phyloP scores from a whole-genome alignment of 92 coral and sea anemone genomes.

The Zoanthus solanderi region DNA sequence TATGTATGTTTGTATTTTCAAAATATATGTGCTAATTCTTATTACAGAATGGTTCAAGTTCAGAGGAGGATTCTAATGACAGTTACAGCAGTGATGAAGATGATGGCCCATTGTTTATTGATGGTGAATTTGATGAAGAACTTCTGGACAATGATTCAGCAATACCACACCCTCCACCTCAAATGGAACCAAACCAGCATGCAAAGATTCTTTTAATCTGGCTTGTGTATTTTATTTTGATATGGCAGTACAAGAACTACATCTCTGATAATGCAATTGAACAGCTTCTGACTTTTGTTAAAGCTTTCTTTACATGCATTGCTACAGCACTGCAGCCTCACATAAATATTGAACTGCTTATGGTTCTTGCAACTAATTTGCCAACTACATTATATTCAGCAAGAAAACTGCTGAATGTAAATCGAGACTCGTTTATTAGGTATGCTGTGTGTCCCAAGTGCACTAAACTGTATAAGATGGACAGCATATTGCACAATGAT shows the following conservation, averaged over 20 bases:
- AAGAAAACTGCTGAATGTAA: constrained; percentile 43
- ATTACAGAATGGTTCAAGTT: neutral
- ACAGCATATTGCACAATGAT: constrained; percentile 41
- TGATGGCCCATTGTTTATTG: constrained; percentile 18
- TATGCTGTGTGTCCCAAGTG: constrained; percentile 58
- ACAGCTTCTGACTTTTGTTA: neutral
- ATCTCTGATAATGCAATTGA: constrained; percentile 9
- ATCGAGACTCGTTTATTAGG: neutral
- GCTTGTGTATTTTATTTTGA: constrained; percentile 1
- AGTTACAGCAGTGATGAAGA: neutral
- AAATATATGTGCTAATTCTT: neutral
- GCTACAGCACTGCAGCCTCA: neutral
- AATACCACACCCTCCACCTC: constrained; percentile 7
- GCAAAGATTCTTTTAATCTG: neutral
- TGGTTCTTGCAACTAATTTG: constrained; percentile 54
- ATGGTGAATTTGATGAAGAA: constrained; percentile 16
- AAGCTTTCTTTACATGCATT: neutral
- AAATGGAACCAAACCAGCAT: neutral
- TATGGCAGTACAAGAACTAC: constrained; percentile 3
- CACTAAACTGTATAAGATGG: constrained; percentile 50
- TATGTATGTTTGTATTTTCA: neutral
- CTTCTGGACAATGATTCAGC: neutral
- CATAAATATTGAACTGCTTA: neutral
- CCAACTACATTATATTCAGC: constrained; percentile 62
- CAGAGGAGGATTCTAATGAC: constrained; percentile 8